Base-by-base conservation (phyloP, 2,888 invertebrate species). In the Habrosyne pyritoides region DNA sequence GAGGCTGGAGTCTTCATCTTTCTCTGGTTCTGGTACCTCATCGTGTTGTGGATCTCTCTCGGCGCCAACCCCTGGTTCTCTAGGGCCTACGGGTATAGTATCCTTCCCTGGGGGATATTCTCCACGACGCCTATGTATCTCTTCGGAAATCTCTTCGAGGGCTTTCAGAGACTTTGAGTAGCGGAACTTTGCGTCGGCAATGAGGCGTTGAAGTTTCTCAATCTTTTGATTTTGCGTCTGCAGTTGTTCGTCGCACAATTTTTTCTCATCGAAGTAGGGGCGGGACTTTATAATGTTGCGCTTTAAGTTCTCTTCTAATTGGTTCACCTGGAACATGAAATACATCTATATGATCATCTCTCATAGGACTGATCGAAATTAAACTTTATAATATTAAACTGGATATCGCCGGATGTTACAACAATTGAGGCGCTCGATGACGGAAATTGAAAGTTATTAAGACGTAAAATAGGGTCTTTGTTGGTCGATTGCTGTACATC, bases 201-300 rank as follows among this genome's bases (percentile, higher is more conserved):
- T 96, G 53, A 96, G 95, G 55, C 94, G 94, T 75, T 98, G 97
- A 12, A 99, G 91, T 66, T 95, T 94, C 71, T 96, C 96, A 18
- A 98, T 97, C 75, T 97, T 95, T 66, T 94, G 94, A 80, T 98
- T 98, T 80, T 98, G 97, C 2, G 96, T 96, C 73, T 96, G 95
- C 55, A 98, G 84, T 81, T 97, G 97, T 73, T 96, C 95, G 80
- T 98, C 96, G 70, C 98, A 97, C 12, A 96, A 93, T 75, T 95
- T 95, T 88, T 97, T 98, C 83, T 98, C 96, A 64, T 98, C 98
- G 79, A 98, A 98, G 84, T 98, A 99, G 0, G 97, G 95, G 57
- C 97, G 95, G 1, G 98, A 97, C 85, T 98, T 98, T 36, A 95
- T 93, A 53, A 98, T 98, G 77, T 95, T 96, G 54, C 96, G 94